Conservation (phyloP, 2,888 invertebrate genomes). For the Epinotia nisella region DNA sequence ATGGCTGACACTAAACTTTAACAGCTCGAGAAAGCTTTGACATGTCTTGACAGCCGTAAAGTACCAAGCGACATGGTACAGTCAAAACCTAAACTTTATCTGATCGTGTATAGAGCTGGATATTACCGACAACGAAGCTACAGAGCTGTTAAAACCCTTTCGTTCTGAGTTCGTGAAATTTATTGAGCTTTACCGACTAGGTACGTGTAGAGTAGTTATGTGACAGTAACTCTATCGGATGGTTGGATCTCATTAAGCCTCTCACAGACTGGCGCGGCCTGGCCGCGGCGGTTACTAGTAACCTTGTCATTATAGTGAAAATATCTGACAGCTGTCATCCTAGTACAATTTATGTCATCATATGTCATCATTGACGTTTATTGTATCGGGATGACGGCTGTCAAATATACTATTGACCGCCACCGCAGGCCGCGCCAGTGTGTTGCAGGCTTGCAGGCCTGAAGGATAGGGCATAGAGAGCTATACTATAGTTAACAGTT, state of each 20-base stretch:
- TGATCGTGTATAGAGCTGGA: conserved; percentile 9
- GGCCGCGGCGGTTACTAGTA: too few relatives aligned
- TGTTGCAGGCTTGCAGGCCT: too few relatives aligned
- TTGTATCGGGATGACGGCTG: too few relatives aligned
- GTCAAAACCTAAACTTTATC: background rate
- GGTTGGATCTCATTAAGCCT: conserved; percentile 17
- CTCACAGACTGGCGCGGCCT: too few relatives aligned
- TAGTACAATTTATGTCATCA: too few relatives aligned
- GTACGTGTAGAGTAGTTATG: background rate
- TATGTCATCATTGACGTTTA: too few relatives aligned
- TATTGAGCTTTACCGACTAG: background rate
- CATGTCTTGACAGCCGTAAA: conserved; percentile 2
- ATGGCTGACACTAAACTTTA: conserved; percentile 13
- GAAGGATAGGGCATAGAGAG: too few relatives aligned
- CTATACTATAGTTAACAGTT: too few relatives aligned
- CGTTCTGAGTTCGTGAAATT: background rate
- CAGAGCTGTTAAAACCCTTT: background rate
- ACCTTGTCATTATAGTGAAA: too few relatives aligned
- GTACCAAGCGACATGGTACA: background rate
- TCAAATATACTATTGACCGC: too few relatives aligned
- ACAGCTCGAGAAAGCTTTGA: conserved; percentile 25
- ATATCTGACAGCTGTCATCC: too few relatives aligned
- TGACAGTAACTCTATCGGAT: conserved; percentile 9
- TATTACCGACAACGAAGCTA: background rate
- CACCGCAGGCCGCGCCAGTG: too few relatives aligned